Percentiles rank a stretch among this genome's conserved stretches.
Conservation (phyloP, 1,140 invertebrate genomes). For the Whitmania pigra region DNA sequence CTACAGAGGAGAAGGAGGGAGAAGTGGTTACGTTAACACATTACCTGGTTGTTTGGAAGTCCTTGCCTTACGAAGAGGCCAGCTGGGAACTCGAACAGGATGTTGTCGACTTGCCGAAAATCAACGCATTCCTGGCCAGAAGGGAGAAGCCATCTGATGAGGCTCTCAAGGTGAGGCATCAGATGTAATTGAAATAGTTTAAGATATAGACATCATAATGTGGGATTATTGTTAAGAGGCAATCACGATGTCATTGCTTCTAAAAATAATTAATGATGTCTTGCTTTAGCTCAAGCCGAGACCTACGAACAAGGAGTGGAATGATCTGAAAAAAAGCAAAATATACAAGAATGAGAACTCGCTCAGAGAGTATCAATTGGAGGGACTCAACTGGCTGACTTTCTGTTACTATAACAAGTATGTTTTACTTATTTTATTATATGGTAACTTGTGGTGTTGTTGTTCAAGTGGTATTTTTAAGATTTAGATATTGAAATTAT, state of each 20-base stretch:
- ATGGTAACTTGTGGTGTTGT: too few relatives aligned
- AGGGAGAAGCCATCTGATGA: slow-evolving; percentile 7
- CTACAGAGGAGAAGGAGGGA: slow-evolving; percentile 30
- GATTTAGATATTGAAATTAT: too few relatives aligned
- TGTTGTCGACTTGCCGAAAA: slow-evolving; percentile 74
- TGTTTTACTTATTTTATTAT: slow-evolving; percentile 26
- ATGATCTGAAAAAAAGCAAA: slow-evolving; percentile 76
- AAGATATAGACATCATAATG: neutral
- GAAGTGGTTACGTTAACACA: slow-evolving; percentile 45
- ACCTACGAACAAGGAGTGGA: slow-evolving; percentile 74
- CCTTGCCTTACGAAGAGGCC: slow-evolving; percentile 90
- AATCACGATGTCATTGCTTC: too few relatives aligned
- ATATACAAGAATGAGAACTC: slow-evolving; percentile 79
- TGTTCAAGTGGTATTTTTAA: too few relatives aligned
- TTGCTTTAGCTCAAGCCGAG: slow-evolving; percentile 46
- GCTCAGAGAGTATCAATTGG: slow-evolving; percentile 89
- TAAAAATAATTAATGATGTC: too few relatives aligned
- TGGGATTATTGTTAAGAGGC: neutral
- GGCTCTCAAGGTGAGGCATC: neutral
- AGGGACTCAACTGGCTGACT: slow-evolving; percentile 96
- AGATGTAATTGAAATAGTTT: neutral
- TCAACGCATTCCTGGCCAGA: slow-evolving; percentile 23
- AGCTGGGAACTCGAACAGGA: slow-evolving; percentile 98
- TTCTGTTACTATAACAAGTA: slow-evolving; percentile 93
- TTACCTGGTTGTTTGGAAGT: slow-evolving; percentile 95